phyloP scores from a whole-genome alignment of 2,797 vertebrate species.

The Argentina silus region DNA sequence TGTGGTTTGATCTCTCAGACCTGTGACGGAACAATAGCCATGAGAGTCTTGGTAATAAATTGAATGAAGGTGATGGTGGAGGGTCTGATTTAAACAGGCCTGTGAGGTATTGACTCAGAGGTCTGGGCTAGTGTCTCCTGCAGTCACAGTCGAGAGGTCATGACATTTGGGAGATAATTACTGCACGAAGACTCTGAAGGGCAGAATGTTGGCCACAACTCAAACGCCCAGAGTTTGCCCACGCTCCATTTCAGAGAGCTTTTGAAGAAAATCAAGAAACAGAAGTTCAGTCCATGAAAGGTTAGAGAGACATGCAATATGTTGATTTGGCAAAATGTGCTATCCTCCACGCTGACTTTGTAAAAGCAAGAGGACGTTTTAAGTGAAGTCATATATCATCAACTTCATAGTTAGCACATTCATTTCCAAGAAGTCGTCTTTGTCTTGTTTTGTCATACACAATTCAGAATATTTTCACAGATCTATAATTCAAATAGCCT shows the following conservation, averaged over 20 bases:
- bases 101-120: constrained; percentile 54
- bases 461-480: constrained; percentile 51
- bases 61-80: constrained; percentile 50
- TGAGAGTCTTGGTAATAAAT: constrained; percentile 30
- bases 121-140: constrained; percentile 41
- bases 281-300: neutral
- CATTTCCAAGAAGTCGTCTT: constrained; percentile 22
- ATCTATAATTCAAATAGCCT: constrained; percentile 59
- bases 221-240: constrained; percentile 32
- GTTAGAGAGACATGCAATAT: constrained; percentile 18
- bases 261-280: neutral
- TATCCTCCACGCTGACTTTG: constrained; percentile 3
- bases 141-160: constrained; percentile 31
- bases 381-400: constrained; percentile 23
- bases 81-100: constrained; percentile 53
- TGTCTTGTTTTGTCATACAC: constrained; percentile 46
- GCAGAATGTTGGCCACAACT: constrained; percentile 36
- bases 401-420: constrained; percentile 16
- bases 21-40: neutral
- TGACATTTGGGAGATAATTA: constrained; percentile 52
- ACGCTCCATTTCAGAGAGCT: constrained; percentile 17
- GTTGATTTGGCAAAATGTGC: constrained; percentile 22
- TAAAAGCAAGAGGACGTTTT: constrained; percentile 18
- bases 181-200: constrained; percentile 30
- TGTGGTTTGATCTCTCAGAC: constrained; percentile 31